A percentile compares a stretch with the other conserved stretches of the same genome.
phyloP scores from a whole-genome alignment of 2,888 invertebrate genomes.

The Drosophila helvetica region DNA sequence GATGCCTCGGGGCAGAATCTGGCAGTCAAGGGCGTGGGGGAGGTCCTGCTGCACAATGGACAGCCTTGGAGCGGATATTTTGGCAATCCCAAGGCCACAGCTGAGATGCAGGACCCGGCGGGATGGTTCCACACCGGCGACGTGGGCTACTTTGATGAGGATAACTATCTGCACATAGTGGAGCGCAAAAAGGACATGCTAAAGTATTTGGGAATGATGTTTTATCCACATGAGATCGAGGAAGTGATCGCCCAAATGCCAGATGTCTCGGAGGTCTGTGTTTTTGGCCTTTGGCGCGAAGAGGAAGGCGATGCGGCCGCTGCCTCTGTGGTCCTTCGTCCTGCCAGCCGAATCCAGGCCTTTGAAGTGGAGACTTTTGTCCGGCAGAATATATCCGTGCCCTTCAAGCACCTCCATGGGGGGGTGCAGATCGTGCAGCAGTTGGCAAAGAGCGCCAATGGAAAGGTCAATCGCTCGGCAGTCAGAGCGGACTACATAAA shows the following conservation, averaged over 20 bases:
- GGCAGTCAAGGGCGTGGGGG: conserved; percentile 71
- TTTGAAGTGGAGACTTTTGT: conserved; percentile 51
- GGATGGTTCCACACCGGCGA: conserved; percentile 83
- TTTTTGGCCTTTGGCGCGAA: conserved; percentile 79
- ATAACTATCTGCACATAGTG: conserved; percentile 75
- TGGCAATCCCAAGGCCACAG: conserved; percentile 71
- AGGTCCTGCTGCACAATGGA: conserved; percentile 64
- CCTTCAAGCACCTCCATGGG: conserved; percentile 70
- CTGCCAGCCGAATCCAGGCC: conserved; percentile 56
- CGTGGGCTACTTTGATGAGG: conserved; percentile 81
- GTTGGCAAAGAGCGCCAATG: conserved; percentile 73
- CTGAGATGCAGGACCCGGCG: conserved; percentile 69
- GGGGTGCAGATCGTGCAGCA: conserved; percentile 70
- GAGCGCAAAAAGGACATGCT: conserved; percentile 81
- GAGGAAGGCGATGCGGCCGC: conserved; percentile 80
- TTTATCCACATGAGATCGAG: conserved; percentile 81
- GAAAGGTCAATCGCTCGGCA: conserved; percentile 68
- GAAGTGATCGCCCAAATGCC: conserved; percentile 75
- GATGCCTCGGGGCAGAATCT: conserved; percentile 59
- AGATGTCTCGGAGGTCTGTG: conserved; percentile 77
- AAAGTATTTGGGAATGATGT: conserved; percentile 77
- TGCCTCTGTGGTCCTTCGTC: conserved; percentile 73
- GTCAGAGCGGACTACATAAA: conserved; percentile 56
- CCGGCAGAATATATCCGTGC: conserved; percentile 42
- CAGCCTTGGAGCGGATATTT: conserved; percentile 80